Base-by-base conservation (phyloP, 2,113 vertebrate species). In the Tiliqua scincoides region DNA sequence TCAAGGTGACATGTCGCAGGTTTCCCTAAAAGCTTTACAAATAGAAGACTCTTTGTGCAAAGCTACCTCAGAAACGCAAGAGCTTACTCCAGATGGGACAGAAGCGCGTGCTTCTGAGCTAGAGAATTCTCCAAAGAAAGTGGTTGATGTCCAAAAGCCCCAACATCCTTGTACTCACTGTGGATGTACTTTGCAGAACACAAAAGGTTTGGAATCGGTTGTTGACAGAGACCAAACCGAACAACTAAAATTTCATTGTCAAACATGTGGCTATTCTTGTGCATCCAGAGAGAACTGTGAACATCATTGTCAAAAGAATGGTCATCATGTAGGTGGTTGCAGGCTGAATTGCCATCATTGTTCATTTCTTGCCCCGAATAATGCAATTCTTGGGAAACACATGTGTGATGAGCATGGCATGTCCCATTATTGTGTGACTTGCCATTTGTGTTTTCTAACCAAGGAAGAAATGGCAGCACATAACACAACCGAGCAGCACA, bases 121-220 rank as follows among this genome's bases (percentile, higher is more conserved):
- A 43, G 88, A 89, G 73, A 59, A 87, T 37, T 65, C 57, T 73
- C 57, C 84, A 3, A 6, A 43, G 75, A 89, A 94, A 84, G 79
- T 86, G 48, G 11, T 61, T 79, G 73, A 85, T 54, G 90, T 83
- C 70, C 20, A 1, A 6, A 92, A 83, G 83, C 80, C 92, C 30
- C 88, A 90, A 73, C 90, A 96, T 90, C 90, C 95, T 27, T 97
- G 96, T 82, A 72, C 88, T 82, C 95, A 95, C 61, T 97, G 97
- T 95, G 97, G 95, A 67, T 94, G 96, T 21, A 88, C 91, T 89
- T 97, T 97, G 84, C 88, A 93, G 54, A 94, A 96, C 84, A 94
- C 85, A 89, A 89, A 91, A 54, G 96, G 92, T 79, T 90, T 97
- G 74, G 96, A 97, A 87, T 88, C 88, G 37, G 97, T 97, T 17